phyloP scores from a whole-genome alignment of 2,888 invertebrate species.

The Neoascia interrupta region DNA sequence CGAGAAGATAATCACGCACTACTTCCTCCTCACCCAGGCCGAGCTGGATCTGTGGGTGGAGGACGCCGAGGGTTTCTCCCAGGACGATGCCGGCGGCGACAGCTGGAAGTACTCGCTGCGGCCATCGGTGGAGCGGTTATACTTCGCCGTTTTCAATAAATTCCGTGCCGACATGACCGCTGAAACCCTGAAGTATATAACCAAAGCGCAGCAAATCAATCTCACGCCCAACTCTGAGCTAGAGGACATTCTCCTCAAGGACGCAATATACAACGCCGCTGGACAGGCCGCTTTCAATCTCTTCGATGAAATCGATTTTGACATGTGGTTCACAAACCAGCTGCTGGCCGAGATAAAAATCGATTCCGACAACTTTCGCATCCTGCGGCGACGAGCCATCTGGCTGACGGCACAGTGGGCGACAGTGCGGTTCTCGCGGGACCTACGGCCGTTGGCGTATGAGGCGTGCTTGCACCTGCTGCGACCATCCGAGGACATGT shows the following conservation, averaged over 20 bases:
- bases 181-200: constrained; percentile 87
- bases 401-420: constrained; percentile 89
- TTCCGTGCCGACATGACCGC: constrained; percentile 87
- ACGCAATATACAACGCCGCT: constrained; percentile 96
- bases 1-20: constrained; percentile 90
- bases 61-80: constrained; percentile 94
- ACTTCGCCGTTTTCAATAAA: constrained; percentile 90
- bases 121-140: constrained; percentile 94
- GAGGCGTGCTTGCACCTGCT: constrained; percentile 88
- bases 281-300: constrained; percentile 93
- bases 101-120: constrained; percentile 96
- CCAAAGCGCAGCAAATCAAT: constrained; percentile 85
- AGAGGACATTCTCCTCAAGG: constrained; percentile 90
- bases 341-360: constrained; percentile 90
- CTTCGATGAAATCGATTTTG: constrained; percentile 96
- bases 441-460: constrained; percentile 90
- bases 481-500: constrained; percentile 89
- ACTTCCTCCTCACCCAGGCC: constrained; percentile 90
- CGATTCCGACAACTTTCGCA: constrained; percentile 90
- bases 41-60: constrained; percentile 93
- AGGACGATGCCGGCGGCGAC: constrained; percentile 93
- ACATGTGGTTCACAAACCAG: constrained; percentile 93
- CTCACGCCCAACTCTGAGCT: constrained; percentile 86
- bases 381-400: constrained; percentile 90
- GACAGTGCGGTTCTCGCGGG: constrained; percentile 89